Conservation (phyloP, 2,797 vertebrate genomes). For the Oophaga sylvatica region DNA sequence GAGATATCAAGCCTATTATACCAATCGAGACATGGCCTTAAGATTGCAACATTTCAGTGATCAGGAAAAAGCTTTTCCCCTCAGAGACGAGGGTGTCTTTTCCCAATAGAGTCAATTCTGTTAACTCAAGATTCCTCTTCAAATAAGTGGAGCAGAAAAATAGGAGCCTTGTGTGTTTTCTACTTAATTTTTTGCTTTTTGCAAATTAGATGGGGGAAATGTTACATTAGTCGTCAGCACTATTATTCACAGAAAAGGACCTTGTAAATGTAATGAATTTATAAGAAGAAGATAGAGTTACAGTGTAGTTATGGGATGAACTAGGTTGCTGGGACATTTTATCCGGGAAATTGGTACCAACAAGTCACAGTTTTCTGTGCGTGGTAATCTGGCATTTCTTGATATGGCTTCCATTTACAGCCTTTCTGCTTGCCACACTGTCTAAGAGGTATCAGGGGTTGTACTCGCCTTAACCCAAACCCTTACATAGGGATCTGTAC, state of each 20-base stretch:
- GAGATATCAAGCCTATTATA: slow-evolving; percentile 67
- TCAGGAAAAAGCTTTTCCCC: slow-evolving; percentile 56
- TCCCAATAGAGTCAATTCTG: slow-evolving; percentile 33
- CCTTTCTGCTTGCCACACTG: too few species aligned
- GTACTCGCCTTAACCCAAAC: too few species aligned
- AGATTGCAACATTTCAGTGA: slow-evolving; percentile 61
- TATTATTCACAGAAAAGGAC: background rate
- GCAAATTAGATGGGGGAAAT: background rate
- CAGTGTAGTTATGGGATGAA: background rate
- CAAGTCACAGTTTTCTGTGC: background rate
- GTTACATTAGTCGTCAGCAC: background rate
- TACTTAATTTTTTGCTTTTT: background rate
- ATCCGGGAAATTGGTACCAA: background rate
- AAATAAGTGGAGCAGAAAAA: slow-evolving; percentile 44
- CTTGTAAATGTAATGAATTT: background rate
- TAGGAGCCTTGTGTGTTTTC: too few species aligned
- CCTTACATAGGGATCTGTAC: too few species aligned
- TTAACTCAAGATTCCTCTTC: slow-evolving; percentile 23
- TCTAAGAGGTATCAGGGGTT: too few species aligned
- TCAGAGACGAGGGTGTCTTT: slow-evolving; percentile 58
- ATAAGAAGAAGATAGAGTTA: background rate
- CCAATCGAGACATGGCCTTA: slow-evolving; percentile 56
- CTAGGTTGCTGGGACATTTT: background rate
- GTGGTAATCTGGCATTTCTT: too few species aligned
- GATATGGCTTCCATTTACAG: too few species aligned